Evolutionary conservation across 2,888 invertebrate species (phyloP).

Genomic region (Taphrorychus bicolor): DNA sequence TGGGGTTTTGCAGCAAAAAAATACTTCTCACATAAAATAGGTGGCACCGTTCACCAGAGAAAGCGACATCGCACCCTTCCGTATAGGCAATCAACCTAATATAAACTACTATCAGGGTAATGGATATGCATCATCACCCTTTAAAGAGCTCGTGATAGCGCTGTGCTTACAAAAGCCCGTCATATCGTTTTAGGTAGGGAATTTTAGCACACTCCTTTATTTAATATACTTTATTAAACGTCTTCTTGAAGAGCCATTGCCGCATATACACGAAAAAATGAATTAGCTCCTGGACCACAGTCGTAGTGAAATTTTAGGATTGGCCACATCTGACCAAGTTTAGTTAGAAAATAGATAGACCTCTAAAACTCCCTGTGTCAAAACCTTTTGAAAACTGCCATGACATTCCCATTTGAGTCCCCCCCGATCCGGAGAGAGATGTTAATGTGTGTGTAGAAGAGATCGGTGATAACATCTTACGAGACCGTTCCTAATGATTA

Average conservation of each 20-base stretch:
- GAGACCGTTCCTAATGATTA: conserved; percentile 43
- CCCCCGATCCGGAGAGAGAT: neutral
- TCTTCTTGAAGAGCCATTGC: neutral
- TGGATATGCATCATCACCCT: conserved; percentile 27
- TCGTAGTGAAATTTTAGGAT: too few relatives aligned
- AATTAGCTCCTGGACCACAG: neutral
- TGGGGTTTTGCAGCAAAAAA: too few relatives aligned
- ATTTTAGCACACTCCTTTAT: neutral
- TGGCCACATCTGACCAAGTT: too few relatives aligned
- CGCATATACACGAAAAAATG: neutral
- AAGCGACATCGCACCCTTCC: conserved; percentile 4
- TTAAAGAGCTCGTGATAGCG: conserved; percentile 12
- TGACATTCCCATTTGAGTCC: neutral
- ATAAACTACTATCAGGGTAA: conserved; percentile 32
- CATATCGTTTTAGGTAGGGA: conserved; percentile 6
- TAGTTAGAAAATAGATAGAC: too few relatives aligned
- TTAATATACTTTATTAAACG: neutral
- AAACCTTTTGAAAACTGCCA: too few relatives aligned
- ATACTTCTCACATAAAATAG: too few relatives aligned
- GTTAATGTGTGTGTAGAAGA: conserved; percentile 41
- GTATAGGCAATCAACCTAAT: conserved; percentile 22
- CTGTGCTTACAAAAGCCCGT: conserved; percentile 6
- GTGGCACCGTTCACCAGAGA: too few relatives aligned
- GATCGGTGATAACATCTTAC: conserved; percentile 42
- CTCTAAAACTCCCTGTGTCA: too few relatives aligned